Base-by-base conservation (phyloP, 2,888 invertebrate genomes). In the Leucophora obtusa region DNA sequence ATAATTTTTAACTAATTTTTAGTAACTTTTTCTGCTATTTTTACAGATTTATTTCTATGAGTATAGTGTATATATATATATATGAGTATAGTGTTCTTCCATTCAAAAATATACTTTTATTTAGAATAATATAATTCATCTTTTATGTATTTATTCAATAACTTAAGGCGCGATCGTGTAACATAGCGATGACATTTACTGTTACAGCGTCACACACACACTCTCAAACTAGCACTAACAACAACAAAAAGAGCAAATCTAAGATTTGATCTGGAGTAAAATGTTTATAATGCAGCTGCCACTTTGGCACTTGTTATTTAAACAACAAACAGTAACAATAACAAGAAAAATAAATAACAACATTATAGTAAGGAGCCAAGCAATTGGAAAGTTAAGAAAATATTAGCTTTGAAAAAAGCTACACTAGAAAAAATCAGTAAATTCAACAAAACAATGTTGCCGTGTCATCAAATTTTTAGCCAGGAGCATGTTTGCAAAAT, bases 301-400 rank as follows among this genome's bases (percentile, higher is more conserved):
- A 77, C 79, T 59, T 63, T 81, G 79, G 72, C 82, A 83, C 79
- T 81, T 83, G 82, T 73, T 72, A 73, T 70, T 73, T 69, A 33
- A 65, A 65, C 59, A 69, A 14, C 60, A 15, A 62, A 43, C 33
- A 50, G 33, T 17, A 68, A 68, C 43, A 43, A n/a, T n/a, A n/a
- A 47, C 43, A 47, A 11, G 14, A 47, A 47, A 47, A 6, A 47
- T 14, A 47, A 38, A 47, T n/a, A 47, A n/a, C 1, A 47, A 47
- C 6, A 38, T 38, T 38, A 47, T 2, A 47, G 43, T 47, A 47
- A 4, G 15, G 11, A 7, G 5, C 0, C n/a, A n/a, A n/a, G 5
- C 14, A 5, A n/a, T 47, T 47, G n/a, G 43, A 47, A 47, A 28
- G 28, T 28, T 28, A 6, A 28, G 28, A 28, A 28, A 28, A 28